Base-by-base conservation (phyloP, 1,140 invertebrate genomes). In the Kradibia gibbosae region DNA sequence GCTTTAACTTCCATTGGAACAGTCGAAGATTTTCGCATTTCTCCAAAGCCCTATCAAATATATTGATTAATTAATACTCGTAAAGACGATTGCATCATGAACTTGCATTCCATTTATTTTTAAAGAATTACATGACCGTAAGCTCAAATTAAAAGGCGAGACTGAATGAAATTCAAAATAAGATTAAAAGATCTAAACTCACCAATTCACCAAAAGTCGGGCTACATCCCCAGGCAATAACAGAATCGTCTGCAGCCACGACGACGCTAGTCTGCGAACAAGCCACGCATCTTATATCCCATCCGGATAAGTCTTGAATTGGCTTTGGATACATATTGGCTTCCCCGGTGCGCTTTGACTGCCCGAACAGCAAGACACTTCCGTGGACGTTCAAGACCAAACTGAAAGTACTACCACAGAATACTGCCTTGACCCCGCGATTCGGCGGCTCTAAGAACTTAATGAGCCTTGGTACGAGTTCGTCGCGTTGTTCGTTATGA, bases 241-340 rank as follows among this genome's bases (percentile, higher is more conserved):
- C 93, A 22, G 95, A 96, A 55, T 98, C 96, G 88, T 99, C 97
- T 2, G 97, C 97, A 13, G 96, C 94, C 53, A 98, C 94, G 45
- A 98, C 94, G 74, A 98, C 95, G 65, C 96, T 97, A 1, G 96
- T 96, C 84, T 94, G 93, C 36, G 95, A 95, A 76, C 95, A 95
- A 5, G 94, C 97, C 48, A 98, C 93, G 84, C 94, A 94, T 75
- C 96, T 93, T 20, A 99, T 95, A 82, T 96, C 95, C 97, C 97
- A 98, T 0, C 97, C 97, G 84, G 94, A 94, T 1, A 99, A 91
- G 92, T 99, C 97, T 85, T 97, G 96, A 3, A 99, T 95, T 8
- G 97, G 96, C 89, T 99, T 98, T 0, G 97, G 97, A 89, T 99
- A 99, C 97, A 99, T 98, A 85, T 97, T 97, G 1, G 97, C 97